These are phyloP conservation scores for Hydraecia micacea DNA, from an alignment of 2,888 invertebrate genomes.

Conservation along the genomic window DNA sequence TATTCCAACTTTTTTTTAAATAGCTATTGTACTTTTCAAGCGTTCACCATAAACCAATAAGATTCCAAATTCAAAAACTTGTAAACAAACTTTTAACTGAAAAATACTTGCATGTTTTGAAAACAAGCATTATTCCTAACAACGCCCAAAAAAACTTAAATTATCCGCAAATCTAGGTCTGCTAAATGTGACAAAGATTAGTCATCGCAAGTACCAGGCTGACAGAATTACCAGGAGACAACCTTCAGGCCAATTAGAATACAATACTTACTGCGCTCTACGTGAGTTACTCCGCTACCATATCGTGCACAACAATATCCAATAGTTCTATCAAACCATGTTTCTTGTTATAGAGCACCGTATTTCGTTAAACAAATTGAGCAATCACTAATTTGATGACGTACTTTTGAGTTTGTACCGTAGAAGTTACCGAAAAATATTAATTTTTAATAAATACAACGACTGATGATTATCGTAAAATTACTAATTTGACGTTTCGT, in stretches of 20 bases:
- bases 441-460: constrained; percentile 29
- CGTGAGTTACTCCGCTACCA: constrained; percentile 39
- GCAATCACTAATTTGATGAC: constrained; percentile 42
- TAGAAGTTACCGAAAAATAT: constrained; percentile 9
- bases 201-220: constrained; percentile 33
- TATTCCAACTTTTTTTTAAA: neutral
- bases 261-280: constrained; percentile 64
- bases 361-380: constrained; percentile 49
- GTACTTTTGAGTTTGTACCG: constrained; percentile 11
- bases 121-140: neutral
- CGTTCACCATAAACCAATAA: neutral
- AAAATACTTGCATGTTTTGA: constrained; percentile 8
- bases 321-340: constrained; percentile 26
- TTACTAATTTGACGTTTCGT: constrained; percentile 36
- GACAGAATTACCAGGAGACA: constrained; percentile 42
- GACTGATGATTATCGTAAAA: constrained; percentile 31
- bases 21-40: too few relatives aligned
- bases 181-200: constrained; percentile 24
- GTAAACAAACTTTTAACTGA: constrained; percentile 35
- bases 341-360: constrained; percentile 36
- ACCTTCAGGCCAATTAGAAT: constrained; percentile 69
- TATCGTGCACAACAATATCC: constrained; percentile 40
- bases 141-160: neutral
- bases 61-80: constrained; percentile 30
- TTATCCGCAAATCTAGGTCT: neutral